Base-by-base conservation (phyloP, 2,888 invertebrate genomes). In the Hecatera dysodea region DNA sequence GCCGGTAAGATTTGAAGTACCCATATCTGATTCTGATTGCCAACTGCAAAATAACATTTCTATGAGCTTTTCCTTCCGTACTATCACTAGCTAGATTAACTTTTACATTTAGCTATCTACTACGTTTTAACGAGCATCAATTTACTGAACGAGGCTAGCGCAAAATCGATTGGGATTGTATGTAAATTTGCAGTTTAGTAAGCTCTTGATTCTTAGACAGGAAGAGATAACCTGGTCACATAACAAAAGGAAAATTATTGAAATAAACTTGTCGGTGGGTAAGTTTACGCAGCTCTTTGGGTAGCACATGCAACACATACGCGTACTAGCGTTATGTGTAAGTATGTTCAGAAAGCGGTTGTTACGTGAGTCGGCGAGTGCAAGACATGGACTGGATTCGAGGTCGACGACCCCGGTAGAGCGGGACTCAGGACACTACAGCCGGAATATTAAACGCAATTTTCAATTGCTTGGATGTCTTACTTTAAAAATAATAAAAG, bases 361-460 rank as follows among this genome's bases (percentile, higher is more conserved):
- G 93, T 94, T 95, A 94, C 94, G 95, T 94, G 93, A 91, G 92
- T 80, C 90, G 91, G 90, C 92, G 93, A 92, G 90, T 92, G 93
- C 93, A 95, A 95, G 95, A 93, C 94, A 89, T 92, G 93, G 92
- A 94, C 95, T 95, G 95, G 95, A 93, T 94, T 91, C 80, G 91
- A 94, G 95, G 92, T 93, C 94, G 86, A 86, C 90, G 94, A 95
- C 94, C 94, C 90, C 91, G 84, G 87, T 89, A 90, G 87, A 93
- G 92, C 92, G 94, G 95, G 95, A 94, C 93, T 93, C 93, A 94
- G 95, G 95, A 95, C 94, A 93, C 89, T 89, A 91, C 90, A 86
- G 89, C 88, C 91, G 90, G 94, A 95, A 94, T 94, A 94, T 91
- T 91, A 93, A 94, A 90, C 86, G 60, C 72, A 66, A 80, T 78